Base-by-base conservation (phyloP, 2,113 vertebrate species). In the Erythrocercus mccallii region DNA sequence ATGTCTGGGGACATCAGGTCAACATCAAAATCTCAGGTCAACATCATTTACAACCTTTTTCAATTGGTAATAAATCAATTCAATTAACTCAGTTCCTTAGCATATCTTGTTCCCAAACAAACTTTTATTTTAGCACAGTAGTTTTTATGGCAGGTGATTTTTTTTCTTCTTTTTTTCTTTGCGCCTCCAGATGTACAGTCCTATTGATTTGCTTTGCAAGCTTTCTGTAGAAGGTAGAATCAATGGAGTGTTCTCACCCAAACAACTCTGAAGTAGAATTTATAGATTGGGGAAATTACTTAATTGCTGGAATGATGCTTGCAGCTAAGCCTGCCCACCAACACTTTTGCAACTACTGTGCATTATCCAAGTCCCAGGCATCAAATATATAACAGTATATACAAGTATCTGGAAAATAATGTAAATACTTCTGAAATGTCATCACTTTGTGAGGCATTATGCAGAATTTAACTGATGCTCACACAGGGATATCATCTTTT, bases 181-280 rank as follows among this genome's bases (percentile, higher is more conserved):
- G n/a, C n/a, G n/a, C n/a, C 13, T 94, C 88, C 61, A 84, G 60
- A 81, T 68, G 77, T 92, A 74, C 69, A 60, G 66, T 37, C 20
- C 51, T 90, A 95, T 89, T 79, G 92, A 96, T 95, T 66, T 96
- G 86, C 91, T 91, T 94, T 88, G 86, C 91, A 84, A 86, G 92
- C 93, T 92, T 87, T 92, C 77, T 79, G 73, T 57, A 86, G 81
- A 81, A 81, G 57, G 37, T 76, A 72, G 69, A 86, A 97, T 97
- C 81, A 10, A 92, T 97, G 69, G 30, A 89, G 44, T 31, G 37
- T 72, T 91, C 89, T 86, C 80, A 94, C 72, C 91, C 81, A 65
- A 84, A 89, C 81, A 89, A n/a, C 83, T 86, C 81, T 91, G 77
- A 89, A 86, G 73, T 20, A 71, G 56, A 81, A 95, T 92, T 68